Base-by-base conservation (phyloP, 2,113 vertebrate species). In the Galeopterus variegatus region DNA sequence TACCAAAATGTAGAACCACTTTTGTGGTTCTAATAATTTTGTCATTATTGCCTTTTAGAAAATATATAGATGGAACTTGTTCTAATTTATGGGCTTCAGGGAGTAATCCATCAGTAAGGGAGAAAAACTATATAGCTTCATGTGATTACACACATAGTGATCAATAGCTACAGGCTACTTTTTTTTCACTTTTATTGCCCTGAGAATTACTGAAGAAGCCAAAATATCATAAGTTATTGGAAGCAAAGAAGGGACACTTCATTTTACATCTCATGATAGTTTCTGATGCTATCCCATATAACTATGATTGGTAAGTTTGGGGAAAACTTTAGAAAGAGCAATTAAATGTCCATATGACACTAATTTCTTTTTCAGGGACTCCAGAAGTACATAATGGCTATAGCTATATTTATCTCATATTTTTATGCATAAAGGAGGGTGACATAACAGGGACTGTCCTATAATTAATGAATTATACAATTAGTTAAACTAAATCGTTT, bases 201-300 rank as follows among this genome's bases (percentile, higher is more conserved):
- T 70, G 52, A 90, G 14, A 67, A 67, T 81, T 94, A 90, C 80
- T 84, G 45, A 54, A 84, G 77, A 94, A 87, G 75, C 80, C 85
- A 87, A 72, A 92, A 26, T 79, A 76, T 52, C 64, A 3, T 90
- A 96, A 95, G 95, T 96, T 95, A 95, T 95, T 92, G 45, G 52
- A 72, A 76, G 52, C 58, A 65, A 70, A 62, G 50, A 83, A 84
- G 52, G 58, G 31, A 88, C 28, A 75, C 36, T 87, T 52, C 45
- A 79, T 93, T 95, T 45, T 90, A 45, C 26, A 81, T 70, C 76
- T 94, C 75, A 73, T 77, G n/a, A 33, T 94, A 79, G 67, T 83
- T 94, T 94, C 76, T 79, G 12, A 58, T 45, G 15, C 41, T 95
- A 14, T 70, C 54, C 75, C 75, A 52, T 64, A 52, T 80, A 84